Evolutionary conservation across 2,113 vertebrate genomes (phyloP).

Genomic region (Spermophilus dauricus): DNA sequence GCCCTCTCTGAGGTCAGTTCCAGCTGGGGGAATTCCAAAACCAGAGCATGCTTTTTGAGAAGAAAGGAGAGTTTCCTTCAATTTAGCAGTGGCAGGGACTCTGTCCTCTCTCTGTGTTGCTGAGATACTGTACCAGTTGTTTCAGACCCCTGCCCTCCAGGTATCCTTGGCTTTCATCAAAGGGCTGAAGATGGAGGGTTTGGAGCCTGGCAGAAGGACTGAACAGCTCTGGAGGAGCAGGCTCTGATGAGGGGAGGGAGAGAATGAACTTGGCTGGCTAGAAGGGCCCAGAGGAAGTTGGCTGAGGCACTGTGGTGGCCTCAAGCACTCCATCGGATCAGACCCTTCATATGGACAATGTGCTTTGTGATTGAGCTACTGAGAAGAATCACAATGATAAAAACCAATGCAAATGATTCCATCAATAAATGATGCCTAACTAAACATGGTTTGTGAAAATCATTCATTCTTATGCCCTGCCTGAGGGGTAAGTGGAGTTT

Average conservation of each 20-base stretch:
- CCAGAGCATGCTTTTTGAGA: conserved; percentile 41
- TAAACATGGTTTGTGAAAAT: conserved; percentile 59
- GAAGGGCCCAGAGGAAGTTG: neutral
- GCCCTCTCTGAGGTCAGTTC: conserved; percentile 51
- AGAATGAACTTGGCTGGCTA: neutral
- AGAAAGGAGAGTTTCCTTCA: neutral
- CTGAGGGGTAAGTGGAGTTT: neutral
- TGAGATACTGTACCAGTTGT: neutral
- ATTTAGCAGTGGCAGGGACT: neutral
- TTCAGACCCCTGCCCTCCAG: neutral
- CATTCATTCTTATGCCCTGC: neutral
- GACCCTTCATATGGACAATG: neutral
- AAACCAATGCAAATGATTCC: conserved; percentile 19
- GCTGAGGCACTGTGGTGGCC: fast-evolving
- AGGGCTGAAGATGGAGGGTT: conserved; percentile 4
- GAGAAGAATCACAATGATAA: neutral
- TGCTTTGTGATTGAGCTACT: neutral
- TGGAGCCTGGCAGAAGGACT: neutral
- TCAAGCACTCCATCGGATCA: neutral
- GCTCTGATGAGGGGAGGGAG: no score
- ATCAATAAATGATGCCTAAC: conserved; percentile 34
- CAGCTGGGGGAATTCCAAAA: neutral
- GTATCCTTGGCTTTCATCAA: neutral
- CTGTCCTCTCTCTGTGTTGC: neutral
- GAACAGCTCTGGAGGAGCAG: neutral